phyloP scores from a whole-genome alignment of 2,797 vertebrate genomes.

The Hephaestus fuliginosus region DNA sequence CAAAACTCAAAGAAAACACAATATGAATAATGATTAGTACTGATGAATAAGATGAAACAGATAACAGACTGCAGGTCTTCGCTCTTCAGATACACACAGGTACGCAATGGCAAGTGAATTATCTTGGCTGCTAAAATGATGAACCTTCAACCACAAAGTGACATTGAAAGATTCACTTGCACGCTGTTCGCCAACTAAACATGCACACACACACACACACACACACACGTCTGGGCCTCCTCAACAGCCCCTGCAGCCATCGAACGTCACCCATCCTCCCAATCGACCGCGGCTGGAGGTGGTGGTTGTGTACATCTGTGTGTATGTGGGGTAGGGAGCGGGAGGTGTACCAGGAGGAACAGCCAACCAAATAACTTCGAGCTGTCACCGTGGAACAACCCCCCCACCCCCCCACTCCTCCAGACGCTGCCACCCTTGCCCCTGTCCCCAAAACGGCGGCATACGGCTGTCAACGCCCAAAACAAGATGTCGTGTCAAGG shows the following conservation, averaged over 20 bases:
- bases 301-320: constrained; percentile 25
- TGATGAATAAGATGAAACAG: constrained; percentile 27
- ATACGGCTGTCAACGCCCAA: constrained; percentile 87
- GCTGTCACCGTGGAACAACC: constrained; percentile 67
- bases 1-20: constrained; percentile 6
- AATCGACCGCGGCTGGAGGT: constrained; percentile 48
- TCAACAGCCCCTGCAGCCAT: constrained; percentile 72
- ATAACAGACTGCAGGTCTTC: constrained; percentile 16
- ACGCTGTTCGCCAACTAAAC: constrained; percentile 60
- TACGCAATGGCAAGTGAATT: constrained; percentile 73
- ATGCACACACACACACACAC: constrained; percentile 25
- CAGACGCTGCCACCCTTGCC: constrained; percentile 61
- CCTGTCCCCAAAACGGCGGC: constrained; percentile 79
- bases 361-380: constrained; percentile 81
- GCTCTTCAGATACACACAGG: constrained; percentile 30
- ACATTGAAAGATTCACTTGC: constrained; percentile 84
- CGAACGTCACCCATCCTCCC: constrained; percentile 57
- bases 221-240: constrained; percentile 52
- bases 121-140: constrained; percentile 80
- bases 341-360: constrained; percentile 56
- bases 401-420: neutral
- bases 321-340: constrained; percentile 13
- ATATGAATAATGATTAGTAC: constrained; percentile 37
- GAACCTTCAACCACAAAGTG: constrained; percentile 79
- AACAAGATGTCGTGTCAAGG: constrained; percentile 89